A percentile compares a stretch with the other conserved stretches of the same genome.
phyloP scores from a whole-genome alignment of 1,140 invertebrate genomes.

The Drosophila novamexicana region DNA sequence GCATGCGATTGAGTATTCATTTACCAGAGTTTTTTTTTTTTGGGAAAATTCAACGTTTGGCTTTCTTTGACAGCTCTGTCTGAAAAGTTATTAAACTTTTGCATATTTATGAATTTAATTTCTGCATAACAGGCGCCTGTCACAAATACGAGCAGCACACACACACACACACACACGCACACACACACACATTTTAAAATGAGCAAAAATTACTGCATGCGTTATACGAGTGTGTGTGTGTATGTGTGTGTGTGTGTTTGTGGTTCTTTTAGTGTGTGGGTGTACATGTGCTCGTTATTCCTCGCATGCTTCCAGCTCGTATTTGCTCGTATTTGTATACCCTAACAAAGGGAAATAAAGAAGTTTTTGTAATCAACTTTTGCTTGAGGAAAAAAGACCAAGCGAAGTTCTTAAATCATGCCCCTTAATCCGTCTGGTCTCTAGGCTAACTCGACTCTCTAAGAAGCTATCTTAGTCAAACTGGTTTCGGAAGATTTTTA shows the following conservation, averaged over 20 bases:
- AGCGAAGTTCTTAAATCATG: no score
- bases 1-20: background rate
- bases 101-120: slow-evolving; percentile 80
- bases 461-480: no score
- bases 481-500: no score
- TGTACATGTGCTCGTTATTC: slow-evolving; percentile 11
- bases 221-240: background rate
- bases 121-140: slow-evolving; percentile 56
- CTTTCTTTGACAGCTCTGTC: slow-evolving; percentile 39
- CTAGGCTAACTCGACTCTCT: no score
- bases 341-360: background rate
- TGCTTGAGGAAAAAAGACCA: no score
- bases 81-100: slow-evolving; percentile 72
- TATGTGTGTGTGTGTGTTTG: background rate
- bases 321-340: slow-evolving; percentile 19
- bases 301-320: slow-evolving; percentile 7
- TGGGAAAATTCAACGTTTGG: slow-evolving; percentile 1
- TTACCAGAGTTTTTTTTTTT: slow-evolving; percentile 27
- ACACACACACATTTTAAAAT: slow-evolving; percentile 47
- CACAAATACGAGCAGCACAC: slow-evolving; percentile 15
- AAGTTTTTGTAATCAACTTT: no score
- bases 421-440: no score
- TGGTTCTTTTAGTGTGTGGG: background rate
- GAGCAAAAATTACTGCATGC: slow-evolving; percentile 69
- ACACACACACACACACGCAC: slow-evolving; percentile 10